Base-by-base conservation (phyloP, 2,888 invertebrate genomes). In the Drosophila melanocephala region DNA sequence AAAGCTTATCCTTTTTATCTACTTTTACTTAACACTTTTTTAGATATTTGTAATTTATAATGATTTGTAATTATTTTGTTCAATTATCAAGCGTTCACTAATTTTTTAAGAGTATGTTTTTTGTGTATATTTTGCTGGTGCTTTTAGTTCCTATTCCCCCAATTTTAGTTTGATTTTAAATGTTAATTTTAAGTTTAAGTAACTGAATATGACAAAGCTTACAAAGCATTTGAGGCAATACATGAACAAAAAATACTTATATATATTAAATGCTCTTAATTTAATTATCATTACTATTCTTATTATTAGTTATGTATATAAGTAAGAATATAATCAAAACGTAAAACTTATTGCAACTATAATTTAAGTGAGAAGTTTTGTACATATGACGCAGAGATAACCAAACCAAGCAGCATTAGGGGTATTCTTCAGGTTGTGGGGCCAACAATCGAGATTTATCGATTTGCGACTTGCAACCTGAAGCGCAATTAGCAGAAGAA, bases 211-310 rank as follows among this genome's bases (percentile, higher is more conserved):
- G 79, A 68, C 80, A 89, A 81, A 81, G 89, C 89, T 89, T 89
- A 80, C 91, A 89, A 89, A 89, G 89, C 89, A 90, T 86, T 84
- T 84, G 87, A 90, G 90, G 91, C 87, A 87, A 90, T 91, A 90
- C 75, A 73, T 69, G 72, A 47, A 70, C 47, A 64, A 47, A 60
- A 39, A 72, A 61, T 52, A 70, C 63, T 56, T 70, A 62, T 59
- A 56, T 69, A 22, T 37, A 51, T 68, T 63, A 56, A 67, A 72
- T 57, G 72, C 12, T 19, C 22, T 56, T 53, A 22, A 51, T 37
- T 64, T 58, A 62, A 61, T 74, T 58, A 61, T 56, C 58, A 37
- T 44, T 44, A 61, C 44, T 62, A 62, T 47, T 44, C 39, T 42
- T 47, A 64, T 42, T 72, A 68, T 64, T 80, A 64, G 79, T 78